A percentile compares a stretch with the other conserved stretches of the same genome.
These are phyloP conservation scores for Aptenodytes patagonicus DNA, from an alignment of 2,113 vertebrate species.

Conservation along the genomic window DNA sequence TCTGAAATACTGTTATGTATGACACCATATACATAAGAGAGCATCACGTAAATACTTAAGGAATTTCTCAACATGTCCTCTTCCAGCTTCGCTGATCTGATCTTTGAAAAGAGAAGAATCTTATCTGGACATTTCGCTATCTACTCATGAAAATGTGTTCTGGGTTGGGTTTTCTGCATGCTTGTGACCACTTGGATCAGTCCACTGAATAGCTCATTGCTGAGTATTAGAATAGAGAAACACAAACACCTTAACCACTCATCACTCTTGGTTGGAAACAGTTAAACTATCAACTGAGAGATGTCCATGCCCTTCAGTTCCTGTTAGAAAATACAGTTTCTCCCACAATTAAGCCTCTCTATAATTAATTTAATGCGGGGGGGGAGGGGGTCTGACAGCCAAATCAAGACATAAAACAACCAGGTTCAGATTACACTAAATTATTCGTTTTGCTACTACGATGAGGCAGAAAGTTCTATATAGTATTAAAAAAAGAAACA, in stretches of 20 bases:
- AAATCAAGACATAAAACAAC: background rate
- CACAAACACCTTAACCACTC: accelerated
- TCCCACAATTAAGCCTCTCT: background rate
- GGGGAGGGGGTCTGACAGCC: background rate
- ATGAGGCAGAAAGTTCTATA: background rate
- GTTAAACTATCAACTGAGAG: background rate
- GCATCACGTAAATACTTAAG: background rate
- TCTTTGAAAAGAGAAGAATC: background rate
- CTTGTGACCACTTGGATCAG: background rate
- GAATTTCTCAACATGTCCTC: background rate
- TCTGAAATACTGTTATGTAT: background rate
- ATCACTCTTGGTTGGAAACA: background rate
- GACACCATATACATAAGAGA: background rate
- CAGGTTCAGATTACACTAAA: background rate
- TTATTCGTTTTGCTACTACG: background rate
- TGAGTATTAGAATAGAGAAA: background rate
- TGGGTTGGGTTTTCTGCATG: background rate
- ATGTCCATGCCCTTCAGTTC: background rate
- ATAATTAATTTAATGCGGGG: background rate
- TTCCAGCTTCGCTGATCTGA: background rate
- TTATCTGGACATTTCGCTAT: background rate
- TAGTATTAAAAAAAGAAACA: background rate
- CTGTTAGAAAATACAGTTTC: background rate
- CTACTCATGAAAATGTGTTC: background rate
- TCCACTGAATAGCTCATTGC: background rate